Conservation (phyloP, 2,113 vertebrate species). For the Tragelaphus scriptus region DNA sequence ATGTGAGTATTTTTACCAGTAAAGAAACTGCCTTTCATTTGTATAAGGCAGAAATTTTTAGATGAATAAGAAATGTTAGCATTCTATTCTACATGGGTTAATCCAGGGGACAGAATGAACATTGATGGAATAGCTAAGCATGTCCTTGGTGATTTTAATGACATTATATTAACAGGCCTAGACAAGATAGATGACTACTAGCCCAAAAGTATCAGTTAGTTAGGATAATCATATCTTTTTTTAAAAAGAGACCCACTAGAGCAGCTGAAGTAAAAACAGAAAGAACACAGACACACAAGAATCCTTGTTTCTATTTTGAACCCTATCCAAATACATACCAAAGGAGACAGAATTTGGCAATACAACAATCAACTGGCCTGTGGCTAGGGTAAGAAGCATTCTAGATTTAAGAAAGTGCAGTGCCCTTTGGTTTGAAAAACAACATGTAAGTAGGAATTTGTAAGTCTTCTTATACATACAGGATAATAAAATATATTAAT, state of each 20-base stretch:
- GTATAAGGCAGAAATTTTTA: neutral
- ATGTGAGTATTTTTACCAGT: neutral
- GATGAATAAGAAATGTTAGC: neutral
- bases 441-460: neutral
- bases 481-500: neutral
- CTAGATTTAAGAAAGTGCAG: neutral
- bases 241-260: slow-evolving; percentile 18
- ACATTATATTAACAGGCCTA: neutral
- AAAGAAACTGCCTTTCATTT: neutral
- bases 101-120: neutral
- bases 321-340: slow-evolving; percentile 45
- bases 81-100: neutral
- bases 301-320: slow-evolving; percentile 58
- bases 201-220: neutral
- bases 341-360: slow-evolving; percentile 48
- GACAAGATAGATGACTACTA: neutral
- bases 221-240: slow-evolving; percentile 22
- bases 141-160: neutral
- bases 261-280: neutral
- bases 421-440: neutral
- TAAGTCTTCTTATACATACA: neutral
- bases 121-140: neutral
- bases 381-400: neutral
- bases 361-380: neutral
- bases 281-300: slow-evolving; percentile 49